Base-by-base conservation (phyloP, 2,797 vertebrate genomes). In the Poecile montanus region DNA sequence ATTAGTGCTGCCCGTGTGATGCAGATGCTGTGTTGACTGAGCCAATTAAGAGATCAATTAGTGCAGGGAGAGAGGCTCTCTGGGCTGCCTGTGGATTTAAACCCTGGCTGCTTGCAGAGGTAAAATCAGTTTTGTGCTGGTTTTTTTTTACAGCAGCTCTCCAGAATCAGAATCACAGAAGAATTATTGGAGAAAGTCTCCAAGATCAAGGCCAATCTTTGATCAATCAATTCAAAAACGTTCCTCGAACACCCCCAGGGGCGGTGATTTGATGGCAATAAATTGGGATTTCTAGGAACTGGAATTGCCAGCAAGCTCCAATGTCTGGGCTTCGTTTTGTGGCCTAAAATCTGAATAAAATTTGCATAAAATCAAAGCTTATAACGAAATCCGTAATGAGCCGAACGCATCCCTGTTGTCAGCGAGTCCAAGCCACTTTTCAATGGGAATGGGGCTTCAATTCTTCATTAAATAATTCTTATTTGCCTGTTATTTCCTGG, bases 1-100 rank as follows among this genome's bases (percentile, higher is more conserved):
- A 97, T 98, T 98, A 98, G 96, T 26, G 85, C 91, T 70, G 96
- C 94, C 88, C 78, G 91, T 96, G 96, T 86, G 95, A 93, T 90
- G 96, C 93, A 95, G 96, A 78, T 81, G 36, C 90, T 94, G 96
- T 97, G 97, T 98, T 98, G 97, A 95, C 96, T 96, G 97, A 97
- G 97, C 94, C 97, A 98, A 98, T 98, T 98, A 98, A 98, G 97
- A 97, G 97, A 98, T 98, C 98, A 98, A 98, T 98, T 97, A 97
- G 95, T 57, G 88, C 89, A 91, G 86, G 17, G 73, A 40, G 90
- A 97, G 96, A 94, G 77, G 89, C 61, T 85, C 87, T 89, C 95
- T 88, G 94, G 76, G 78, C 13, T 96, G 97, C 67, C 90, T 88
- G 61, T 57, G 38, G 78, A 44, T 87, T 94, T 90, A 38, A 93